Conservation (phyloP, 1,140 invertebrate genomes). For the Colletes gigas region DNA sequence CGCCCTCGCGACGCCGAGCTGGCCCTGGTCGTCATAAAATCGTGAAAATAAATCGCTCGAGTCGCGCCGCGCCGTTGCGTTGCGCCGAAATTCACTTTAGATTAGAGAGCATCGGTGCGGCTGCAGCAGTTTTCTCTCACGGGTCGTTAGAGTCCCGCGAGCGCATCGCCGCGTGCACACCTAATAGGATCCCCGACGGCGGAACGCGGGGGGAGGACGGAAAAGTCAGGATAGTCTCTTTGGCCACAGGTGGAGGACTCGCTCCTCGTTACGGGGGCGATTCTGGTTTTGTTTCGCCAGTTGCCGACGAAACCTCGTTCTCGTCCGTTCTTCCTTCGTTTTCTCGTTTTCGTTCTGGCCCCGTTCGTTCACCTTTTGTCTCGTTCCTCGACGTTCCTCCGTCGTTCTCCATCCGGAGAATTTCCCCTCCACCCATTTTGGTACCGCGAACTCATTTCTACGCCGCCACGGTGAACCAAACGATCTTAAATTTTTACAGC, state of each 20-base stretch:
- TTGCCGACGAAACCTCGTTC: not conserved
- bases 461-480: no score
- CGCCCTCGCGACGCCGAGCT: not conserved
- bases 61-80: conserved; percentile 2
- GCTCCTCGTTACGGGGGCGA: conserved; percentile 52
- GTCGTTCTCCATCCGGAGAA: no score
- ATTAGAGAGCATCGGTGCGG: conserved; percentile 54
- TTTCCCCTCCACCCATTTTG: no score
- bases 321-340: not conserved
- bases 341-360: not conserved
- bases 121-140: conserved; percentile 62
- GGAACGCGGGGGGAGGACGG: conserved; percentile 14
- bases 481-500: no score
- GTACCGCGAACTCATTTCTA: not conserved
- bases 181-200: conserved; percentile 54
- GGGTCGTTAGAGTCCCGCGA: conserved; percentile 62
- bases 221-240: conserved; percentile 37
- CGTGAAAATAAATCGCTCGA: conserved; percentile 57
- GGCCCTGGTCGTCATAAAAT: conserved; percentile 39
- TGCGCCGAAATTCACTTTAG: conserved; percentile 65
- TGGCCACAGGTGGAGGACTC: conserved; percentile 48
- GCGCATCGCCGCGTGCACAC: conserved; percentile 57
- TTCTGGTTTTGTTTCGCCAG: conserved; percentile 43
- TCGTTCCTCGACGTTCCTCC: not conserved
- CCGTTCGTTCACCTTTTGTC: not conserved